phyloP scores from a whole-genome alignment of 1,140 invertebrate genomes.

The Bombus impatiens region DNA sequence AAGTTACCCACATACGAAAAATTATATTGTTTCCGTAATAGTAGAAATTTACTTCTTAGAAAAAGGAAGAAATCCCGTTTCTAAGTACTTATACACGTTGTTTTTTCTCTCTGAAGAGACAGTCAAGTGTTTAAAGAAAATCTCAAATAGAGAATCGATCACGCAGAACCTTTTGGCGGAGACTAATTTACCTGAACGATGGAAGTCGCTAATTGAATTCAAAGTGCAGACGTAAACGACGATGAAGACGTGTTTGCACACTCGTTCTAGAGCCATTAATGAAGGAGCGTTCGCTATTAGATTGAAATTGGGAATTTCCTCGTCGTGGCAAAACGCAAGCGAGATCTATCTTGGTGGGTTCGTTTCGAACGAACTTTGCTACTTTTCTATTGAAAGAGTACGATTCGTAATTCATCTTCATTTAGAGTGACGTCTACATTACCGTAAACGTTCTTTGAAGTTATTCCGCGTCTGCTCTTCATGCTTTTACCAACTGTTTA shows the following conservation, averaged over 20 bases:
- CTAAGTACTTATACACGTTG: neutral
- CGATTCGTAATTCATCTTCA: conserved; percentile 18
- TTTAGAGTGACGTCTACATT: conserved; percentile 6
- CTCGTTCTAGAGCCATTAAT: conserved; percentile 1
- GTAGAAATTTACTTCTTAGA: neutral
- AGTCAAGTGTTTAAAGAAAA: neutral
- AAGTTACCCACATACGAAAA: too few relatives aligned
- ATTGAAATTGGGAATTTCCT: conserved; percentile 11
- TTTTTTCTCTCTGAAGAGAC: neutral
- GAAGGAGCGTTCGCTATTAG: neutral
- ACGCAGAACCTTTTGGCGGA: neutral
- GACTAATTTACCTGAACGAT: neutral
- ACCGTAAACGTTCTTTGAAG: neutral
- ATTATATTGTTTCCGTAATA: too few relatives aligned
- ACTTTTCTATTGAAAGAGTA: neutral
- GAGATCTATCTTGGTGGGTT: neutral
- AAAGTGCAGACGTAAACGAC: conserved; percentile 4
- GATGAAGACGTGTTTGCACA: conserved; percentile 5
- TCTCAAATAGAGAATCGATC: neutral
- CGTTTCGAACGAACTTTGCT: conserved; percentile 7
- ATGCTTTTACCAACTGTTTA: neutral
- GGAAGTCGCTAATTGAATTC: conserved; percentile 6
- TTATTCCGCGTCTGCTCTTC: neutral
- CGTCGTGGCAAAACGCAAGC: neutral
- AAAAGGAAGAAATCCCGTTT: neutral